Evolutionary conservation across 2,113 vertebrate genomes (phyloP), one percentile per base, ranked within the genome.

Genomic region (Lutjanus erythropterus): DNA sequence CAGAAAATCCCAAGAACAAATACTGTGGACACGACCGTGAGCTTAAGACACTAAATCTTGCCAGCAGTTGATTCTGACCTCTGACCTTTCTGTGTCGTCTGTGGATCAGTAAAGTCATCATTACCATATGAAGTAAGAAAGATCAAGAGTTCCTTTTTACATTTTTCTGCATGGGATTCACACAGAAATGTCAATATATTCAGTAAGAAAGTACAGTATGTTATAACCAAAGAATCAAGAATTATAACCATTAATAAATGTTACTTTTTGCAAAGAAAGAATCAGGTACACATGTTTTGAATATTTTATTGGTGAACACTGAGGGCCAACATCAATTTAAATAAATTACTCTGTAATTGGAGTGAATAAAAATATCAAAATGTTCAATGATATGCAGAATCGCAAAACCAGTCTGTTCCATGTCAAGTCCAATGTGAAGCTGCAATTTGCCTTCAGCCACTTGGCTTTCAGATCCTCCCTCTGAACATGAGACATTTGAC

Each of bases 401-500:
- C n/a, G n/a, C n/a, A 53, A 25, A 56, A 52, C 0, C 23, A 67
- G 25, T 71, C 12, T n/a, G 46, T 52, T 27, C 8, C 71, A 3
- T 29, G 18, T 53, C 5, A 39, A 18, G 21, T 71, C 10, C 2
- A 12, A 39, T 31, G 44, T 31, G 14, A 68, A 53, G 42, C 56
- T 75, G 8, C 25, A 3, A 4, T 60, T 62, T 47, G 27, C 25
- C 23, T 50, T 53, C 49, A 74, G 6, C n/a, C 19, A 39, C n/a
- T 19, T 71, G 6, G 15, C 50, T 68, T 66, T 35, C 44, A 39
- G 15, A 23, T 71, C 35, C 41, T 35, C 5, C 5, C 4, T 50
- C 49, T 10, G 12, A 58, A 69, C 25, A 46, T 27, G 42, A 69
- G 35, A 52, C 68, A 31, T 60, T 80, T 75, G 18, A 78, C 69